phyloP scores from a whole-genome alignment of 2,113 vertebrate genomes.

The Myrmecobius fasciatus region DNA sequence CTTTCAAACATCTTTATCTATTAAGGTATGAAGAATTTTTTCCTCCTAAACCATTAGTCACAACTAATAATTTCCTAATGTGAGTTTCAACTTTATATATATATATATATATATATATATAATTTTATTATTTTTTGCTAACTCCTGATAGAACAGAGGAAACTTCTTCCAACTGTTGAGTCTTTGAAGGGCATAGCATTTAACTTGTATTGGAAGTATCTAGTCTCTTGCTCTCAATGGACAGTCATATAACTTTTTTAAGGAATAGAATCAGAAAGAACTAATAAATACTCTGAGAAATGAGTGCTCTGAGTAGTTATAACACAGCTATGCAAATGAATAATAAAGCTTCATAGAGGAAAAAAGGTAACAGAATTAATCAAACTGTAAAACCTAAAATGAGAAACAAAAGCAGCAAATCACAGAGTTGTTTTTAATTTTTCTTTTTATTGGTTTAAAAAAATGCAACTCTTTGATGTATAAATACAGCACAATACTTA shows the following conservation, averaged over 20 bases:
- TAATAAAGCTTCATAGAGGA: background rate
- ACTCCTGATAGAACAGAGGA: slow-evolving; percentile 17
- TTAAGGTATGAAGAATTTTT: slow-evolving; percentile 8
- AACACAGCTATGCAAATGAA: slow-evolving; percentile 30
- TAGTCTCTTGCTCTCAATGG: background rate
- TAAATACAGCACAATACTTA: background rate
- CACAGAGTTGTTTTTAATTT: slow-evolving; percentile 1
- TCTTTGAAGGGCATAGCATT: background rate
- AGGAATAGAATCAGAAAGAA: background rate
- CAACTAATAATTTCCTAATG: slow-evolving; percentile 1
- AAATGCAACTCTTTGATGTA: background rate
- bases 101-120: too few species aligned
- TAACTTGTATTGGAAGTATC: slow-evolving; percentile 4
- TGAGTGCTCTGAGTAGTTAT: background rate
- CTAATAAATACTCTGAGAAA: background rate
- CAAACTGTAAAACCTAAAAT: slow-evolving; percentile 34
- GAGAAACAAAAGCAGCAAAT: slow-evolving; percentile 4
- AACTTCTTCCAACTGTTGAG: slow-evolving; percentile 11
- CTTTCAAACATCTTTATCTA: slow-evolving; percentile 42
- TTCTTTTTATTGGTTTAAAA: slow-evolving; percentile 20
- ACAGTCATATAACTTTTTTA: slow-evolving; percentile 24
- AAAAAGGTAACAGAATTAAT: slow-evolving; percentile 12
- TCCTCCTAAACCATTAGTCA: slow-evolving; percentile 47
- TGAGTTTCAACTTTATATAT: background rate
- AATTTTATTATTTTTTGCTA: slow-evolving; percentile 20